Evolutionary conservation across 2,888 invertebrate genomes (phyloP), one percentile per base, ranked within the genome.

Genomic region (Pyrrhia umbra): DNA sequence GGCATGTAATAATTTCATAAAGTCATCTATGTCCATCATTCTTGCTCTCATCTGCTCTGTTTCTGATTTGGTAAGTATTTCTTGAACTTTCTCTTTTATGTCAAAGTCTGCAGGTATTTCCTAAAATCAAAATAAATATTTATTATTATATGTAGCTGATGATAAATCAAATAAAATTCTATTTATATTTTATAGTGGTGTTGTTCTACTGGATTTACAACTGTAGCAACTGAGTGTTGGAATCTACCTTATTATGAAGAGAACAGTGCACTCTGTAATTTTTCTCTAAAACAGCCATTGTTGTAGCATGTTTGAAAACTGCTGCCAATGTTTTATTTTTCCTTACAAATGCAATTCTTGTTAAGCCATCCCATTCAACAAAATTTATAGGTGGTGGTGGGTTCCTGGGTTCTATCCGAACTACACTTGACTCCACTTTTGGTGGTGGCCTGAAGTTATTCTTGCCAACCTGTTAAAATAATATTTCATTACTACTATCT

Each of bases 381-480:
- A 98, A 99, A 89, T 98, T 98, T 9, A 99, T 97, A 0, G 98
- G 97, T 6, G 99, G 99, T 34, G 99, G 98, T 20, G 99, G 99
- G 94, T 99, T 99, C 85, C 97, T 96, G 0, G 99, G 99, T 88
- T 99, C 99, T 87, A 99, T 97, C 84, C 99, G 96, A 0, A 99
- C 99, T 2, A 99, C 99, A 91, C 98, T 98, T 0, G 99, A 99
- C 90, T 99, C 99, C 0, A 99, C 99, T 96, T 99, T 99, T 5
- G 99, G 99, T 42, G 99, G 99, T 16, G 99, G 99, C 71, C 97
- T 96, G 88, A 99, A 99, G 93, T 99, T 99, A 90, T 99, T 99
- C 94, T 98, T 98, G 1, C 99, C 99, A 83, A 99, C 98, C 97
- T 97, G 89, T 76, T 42, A 13, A 45, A 6, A 43, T 27, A 34